These are phyloP conservation scores for Coracias cyanogaster DNA, from an alignment of 2,797 vertebrate genomes.

Conservation along the genomic window DNA sequence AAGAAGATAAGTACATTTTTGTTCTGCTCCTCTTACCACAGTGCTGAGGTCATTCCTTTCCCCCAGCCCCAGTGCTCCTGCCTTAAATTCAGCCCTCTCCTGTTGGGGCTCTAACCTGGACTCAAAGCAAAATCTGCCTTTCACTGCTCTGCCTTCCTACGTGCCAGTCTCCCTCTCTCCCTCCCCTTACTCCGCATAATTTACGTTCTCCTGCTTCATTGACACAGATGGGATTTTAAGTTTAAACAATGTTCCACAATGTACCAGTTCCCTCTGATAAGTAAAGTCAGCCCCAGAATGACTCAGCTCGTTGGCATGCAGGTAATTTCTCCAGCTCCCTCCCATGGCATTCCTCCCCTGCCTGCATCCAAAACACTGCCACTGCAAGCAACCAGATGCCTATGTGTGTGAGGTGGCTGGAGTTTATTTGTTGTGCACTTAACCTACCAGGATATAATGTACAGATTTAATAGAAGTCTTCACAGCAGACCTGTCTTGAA, in stretches of 20 bases:
- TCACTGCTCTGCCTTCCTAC: not conserved
- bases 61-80: not conserved
- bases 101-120: not conserved
- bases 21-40: not conserved
- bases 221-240: not conserved
- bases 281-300: not conserved
- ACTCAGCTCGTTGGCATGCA: slow-evolving; percentile 49
- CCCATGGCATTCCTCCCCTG: slow-evolving; percentile 11
- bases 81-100: not conserved
- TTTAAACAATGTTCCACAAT: slow-evolving; percentile 59
- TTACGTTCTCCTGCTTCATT: not conserved
- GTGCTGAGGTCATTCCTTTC: not conserved
- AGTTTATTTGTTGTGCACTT: not conserved
- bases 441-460: not conserved
- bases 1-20: not conserved
- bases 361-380: not conserved
- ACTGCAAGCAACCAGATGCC: not conserved
- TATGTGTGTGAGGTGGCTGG: not conserved
- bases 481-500: not conserved
- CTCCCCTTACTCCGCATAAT: not conserved
- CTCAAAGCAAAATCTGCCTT: not conserved
- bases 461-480: not conserved
- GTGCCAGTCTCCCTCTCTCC: not conserved
- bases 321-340: slow-evolving; percentile 45
- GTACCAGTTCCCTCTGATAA: slow-evolving; percentile 61